Conservation (phyloP, 2,888 invertebrate genomes). For the Aspidapion aeneum region DNA sequence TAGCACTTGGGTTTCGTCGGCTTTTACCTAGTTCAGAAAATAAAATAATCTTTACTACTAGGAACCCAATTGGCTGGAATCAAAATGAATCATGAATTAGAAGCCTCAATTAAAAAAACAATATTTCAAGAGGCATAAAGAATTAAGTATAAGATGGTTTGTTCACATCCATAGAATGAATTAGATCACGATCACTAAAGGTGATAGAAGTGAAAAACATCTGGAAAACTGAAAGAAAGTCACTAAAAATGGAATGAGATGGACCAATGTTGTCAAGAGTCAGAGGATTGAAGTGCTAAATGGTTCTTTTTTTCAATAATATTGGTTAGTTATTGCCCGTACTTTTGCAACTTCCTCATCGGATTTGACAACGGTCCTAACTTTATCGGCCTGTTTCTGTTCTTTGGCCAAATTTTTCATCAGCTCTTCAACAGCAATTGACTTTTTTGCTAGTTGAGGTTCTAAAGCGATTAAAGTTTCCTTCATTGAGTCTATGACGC, state of each 20-base stretch:
- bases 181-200: no score
- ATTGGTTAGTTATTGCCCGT: no score
- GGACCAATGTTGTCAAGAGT: no score
- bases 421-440: conserved; percentile 69
- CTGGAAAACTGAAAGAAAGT: no score
- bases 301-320: no score
- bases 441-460: conserved; percentile 75
- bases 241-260: no score
- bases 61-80: no score
- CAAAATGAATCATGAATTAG: no score
- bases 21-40: conserved; percentile 63
- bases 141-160: not conserved
- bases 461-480: conserved; percentile 76
- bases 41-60: not conserved
- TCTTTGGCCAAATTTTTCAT: conserved; percentile 75
- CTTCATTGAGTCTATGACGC: conserved; percentile 81
- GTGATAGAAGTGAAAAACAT: no score
- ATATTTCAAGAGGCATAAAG: not conserved
- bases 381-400: conserved; percentile 77
- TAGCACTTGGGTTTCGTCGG: conserved; percentile 75
- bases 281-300: no score
- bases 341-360: conserved; percentile 84
- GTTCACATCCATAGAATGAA: not conserved
- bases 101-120: not conserved
- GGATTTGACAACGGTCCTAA: conserved; percentile 71